Conservation (phyloP, 2,888 invertebrate species). For the Linnaemya tessellans region DNA sequence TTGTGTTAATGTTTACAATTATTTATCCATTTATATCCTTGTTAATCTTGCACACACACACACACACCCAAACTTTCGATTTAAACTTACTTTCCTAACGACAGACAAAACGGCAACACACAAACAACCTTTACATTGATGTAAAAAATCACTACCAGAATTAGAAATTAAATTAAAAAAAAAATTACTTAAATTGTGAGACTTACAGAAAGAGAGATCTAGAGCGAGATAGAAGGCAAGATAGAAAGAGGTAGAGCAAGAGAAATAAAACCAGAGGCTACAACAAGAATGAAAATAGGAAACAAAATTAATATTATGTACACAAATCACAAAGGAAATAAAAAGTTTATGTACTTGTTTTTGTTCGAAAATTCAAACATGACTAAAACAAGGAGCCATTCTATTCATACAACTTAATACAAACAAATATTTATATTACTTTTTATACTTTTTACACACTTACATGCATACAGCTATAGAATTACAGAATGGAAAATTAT, state of each 20-base stretch:
- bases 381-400: conserved; percentile 45
- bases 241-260: not conserved
- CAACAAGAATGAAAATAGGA: conserved; percentile 21
- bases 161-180: conserved; percentile 56
- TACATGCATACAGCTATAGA: not conserved
- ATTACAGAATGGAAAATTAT: conserved; percentile 44
- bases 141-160: conserved; percentile 60
- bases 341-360: conserved; percentile 23
- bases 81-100: not conserved
- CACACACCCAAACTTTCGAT: not conserved
- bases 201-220: not conserved
- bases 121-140: conserved; percentile 32
- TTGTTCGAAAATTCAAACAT: conserved; percentile 40
- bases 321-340: conserved; percentile 36
- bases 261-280: conserved; percentile 1
- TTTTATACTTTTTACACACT: not conserved
- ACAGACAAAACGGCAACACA: conserved; percentile 32
- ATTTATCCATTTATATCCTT: conserved; percentile 53
- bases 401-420: conserved; percentile 30
- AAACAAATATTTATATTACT: conserved; percentile 30
- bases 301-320: not conserved
- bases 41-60: conserved; percentile 14
- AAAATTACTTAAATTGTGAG: conserved; percentile 35
- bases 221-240: not conserved
- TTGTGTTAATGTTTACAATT: conserved; percentile 38